Percentiles rank a stretch among this genome's conserved stretches.
These are phyloP conservation scores for Nasonovia ribisnigri DNA, from an alignment of 2,888 invertebrate genomes.

Conservation along the genomic window DNA sequence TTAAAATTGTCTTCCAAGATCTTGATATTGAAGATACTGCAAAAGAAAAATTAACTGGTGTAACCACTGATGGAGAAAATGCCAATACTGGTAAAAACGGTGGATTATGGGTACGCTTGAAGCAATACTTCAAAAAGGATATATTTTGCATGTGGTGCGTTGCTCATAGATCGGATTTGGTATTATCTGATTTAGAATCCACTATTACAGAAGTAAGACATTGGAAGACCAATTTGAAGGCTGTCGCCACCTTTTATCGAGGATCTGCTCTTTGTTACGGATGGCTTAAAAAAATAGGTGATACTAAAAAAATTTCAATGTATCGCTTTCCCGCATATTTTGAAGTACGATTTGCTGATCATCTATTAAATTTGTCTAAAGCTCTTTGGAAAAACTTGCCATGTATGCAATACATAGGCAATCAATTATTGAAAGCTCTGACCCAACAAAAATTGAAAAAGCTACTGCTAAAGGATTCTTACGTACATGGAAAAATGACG, in stretches of 20 bases:
- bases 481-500: slow-evolving; percentile 44
- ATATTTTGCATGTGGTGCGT: slow-evolving; percentile 64
- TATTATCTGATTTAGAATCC: slow-evolving; percentile 57
- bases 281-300: slow-evolving; percentile 48
- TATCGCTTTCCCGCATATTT: slow-evolving; percentile 54
- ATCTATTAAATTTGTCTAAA: slow-evolving; percentile 51
- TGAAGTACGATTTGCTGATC: slow-evolving; percentile 64
- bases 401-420: slow-evolving; percentile 49
- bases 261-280: slow-evolving; percentile 49
- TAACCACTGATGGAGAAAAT: slow-evolving; percentile 64
- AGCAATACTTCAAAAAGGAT: slow-evolving; percentile 59
- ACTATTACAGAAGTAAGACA: slow-evolving; percentile 52
- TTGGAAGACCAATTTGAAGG: slow-evolving; percentile 62
- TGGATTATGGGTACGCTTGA: slow-evolving; percentile 60
- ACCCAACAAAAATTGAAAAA: slow-evolving; percentile 59
- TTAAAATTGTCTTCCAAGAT: slow-evolving; percentile 57
- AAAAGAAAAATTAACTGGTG: slow-evolving; percentile 64
- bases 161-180: slow-evolving; percentile 59
- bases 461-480: slow-evolving; percentile 57
- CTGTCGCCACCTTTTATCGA: slow-evolving; percentile 63
- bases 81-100: slow-evolving; percentile 61
- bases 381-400: slow-evolving; percentile 64
- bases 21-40: slow-evolving; percentile 44
- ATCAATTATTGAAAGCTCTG: slow-evolving; percentile 34
- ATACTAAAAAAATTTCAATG: slow-evolving; percentile 32